Percentiles rank a stretch among this genome's conserved stretches.
Conservation (phyloP, 2,888 invertebrate genomes). For the Nemapogon koenigi region DNA sequence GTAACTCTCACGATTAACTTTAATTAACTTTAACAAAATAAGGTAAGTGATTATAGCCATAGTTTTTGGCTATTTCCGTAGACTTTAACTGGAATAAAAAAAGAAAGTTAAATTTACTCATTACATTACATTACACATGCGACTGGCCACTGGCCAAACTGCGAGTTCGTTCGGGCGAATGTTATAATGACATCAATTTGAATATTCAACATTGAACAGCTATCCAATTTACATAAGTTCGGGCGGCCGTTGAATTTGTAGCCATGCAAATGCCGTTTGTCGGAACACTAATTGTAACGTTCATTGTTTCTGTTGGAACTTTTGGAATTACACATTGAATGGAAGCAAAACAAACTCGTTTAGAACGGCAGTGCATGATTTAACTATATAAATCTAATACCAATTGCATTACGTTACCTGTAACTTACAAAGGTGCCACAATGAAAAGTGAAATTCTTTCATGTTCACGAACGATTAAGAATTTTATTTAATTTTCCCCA, state of each 20-base stretch:
- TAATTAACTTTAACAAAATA: background rate
- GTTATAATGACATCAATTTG: conserved; percentile 66
- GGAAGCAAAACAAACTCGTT: background rate
- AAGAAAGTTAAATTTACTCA: conserved; percentile 50
- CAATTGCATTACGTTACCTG: too few species aligned
- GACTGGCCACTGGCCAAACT: conserved; percentile 57
- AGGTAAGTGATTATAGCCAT: background rate
- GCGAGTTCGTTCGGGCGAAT: conserved; percentile 48
- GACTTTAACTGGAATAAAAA: conserved; percentile 27
- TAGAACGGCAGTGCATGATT: too few species aligned
- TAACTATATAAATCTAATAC: too few species aligned
- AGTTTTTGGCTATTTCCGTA: too few species aligned
- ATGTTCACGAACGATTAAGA: conserved; percentile 16
- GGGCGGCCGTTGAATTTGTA: conserved; percentile 53
- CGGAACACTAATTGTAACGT: conserved; percentile 29
- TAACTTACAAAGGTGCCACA: too few species aligned
- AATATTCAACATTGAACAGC: conserved; percentile 63
- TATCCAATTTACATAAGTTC: conserved; percentile 61
- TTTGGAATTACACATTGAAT: conserved; percentile 5
- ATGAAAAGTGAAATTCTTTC: too few species aligned
- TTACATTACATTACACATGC: conserved; percentile 48
- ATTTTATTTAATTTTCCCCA: conserved; percentile 39
- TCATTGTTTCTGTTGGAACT: conserved; percentile 11
- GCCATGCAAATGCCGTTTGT: conserved; percentile 50
- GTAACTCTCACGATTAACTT: background rate